Base-by-base conservation (phyloP, 2,113 vertebrate species). In the Notiomystis cincta region DNA sequence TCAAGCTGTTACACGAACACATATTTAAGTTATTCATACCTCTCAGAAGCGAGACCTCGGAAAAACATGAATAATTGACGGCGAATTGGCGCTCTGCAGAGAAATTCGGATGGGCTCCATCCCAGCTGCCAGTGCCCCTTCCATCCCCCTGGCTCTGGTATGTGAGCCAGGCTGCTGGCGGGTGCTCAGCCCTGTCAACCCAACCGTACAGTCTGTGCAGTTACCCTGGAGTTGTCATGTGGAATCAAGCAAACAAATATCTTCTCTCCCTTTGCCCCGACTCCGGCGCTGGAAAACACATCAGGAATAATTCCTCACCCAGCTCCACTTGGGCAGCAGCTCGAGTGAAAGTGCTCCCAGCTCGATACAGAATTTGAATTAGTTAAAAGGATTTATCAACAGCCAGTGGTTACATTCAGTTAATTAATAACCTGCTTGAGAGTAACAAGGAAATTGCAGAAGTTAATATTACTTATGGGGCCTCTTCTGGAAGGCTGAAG, bases 191-290 rank as follows among this genome's bases (percentile, higher is more conserved):
- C 95, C 94, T 96, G 96, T 86, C 96, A 97, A 96, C 82, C 96
- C 96, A 87, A 97, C 61, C 96, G 62, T 96, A 35, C 84, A 91
- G 96, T 6, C 96, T 96, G 42, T 62, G 89, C 97, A 97, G 95
- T 97, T 93, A 96, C 97, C 97, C 97, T 93, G 97, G 95, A 93
- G 89, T 97, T 98, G 97, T 97, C 97, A 97, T 97, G 97, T 97
- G 95, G 97, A 97, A 97, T 98, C 96, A 97, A 91, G 95, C 96
- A 98, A 98, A 97, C 97, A 97, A 97, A 95, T 91, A 86, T 96
- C 96, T 96, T 58, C 96, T 95, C 92, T 95, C 91, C 78, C 15
- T 90, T 85, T 65, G 60, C 80, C 90, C 82, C 77, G 45, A 35
- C 65, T 83, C 75, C 18, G 0, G 78, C 14, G 45, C 89, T 96